Evolutionary conservation across 2,113 vertebrate genomes (phyloP).

Genomic region (Melanotaenia duboulayi): DNA sequence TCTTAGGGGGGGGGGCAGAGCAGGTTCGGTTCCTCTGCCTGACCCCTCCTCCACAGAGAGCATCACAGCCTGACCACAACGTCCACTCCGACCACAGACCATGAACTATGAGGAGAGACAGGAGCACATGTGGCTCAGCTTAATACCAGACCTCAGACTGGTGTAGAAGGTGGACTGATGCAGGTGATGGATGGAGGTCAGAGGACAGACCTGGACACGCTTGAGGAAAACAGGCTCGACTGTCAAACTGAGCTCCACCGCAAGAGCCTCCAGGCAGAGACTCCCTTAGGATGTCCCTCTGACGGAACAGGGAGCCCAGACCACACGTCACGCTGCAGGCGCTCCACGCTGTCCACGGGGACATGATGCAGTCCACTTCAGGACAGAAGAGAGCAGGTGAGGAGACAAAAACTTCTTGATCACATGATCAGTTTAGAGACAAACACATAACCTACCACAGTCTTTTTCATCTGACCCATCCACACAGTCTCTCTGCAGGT

Average conservation of each 20-base stretch:
- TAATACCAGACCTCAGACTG: background rate
- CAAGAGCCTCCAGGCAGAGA: conserved; percentile 82
- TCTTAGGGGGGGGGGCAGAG: conserved; percentile 88
- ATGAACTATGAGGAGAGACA: conserved; percentile 71
- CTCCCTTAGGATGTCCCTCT: conserved; percentile 80
- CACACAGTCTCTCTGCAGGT: conserved; percentile 84
- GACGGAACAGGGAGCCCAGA: conserved; percentile 86
- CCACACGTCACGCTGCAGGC: conserved; percentile 89
- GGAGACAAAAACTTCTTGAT: background rate
- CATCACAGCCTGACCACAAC: conserved; percentile 85
- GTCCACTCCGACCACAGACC: conserved; percentile 89
- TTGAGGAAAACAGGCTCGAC: conserved; percentile 85
- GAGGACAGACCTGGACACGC: conserved; percentile 88
- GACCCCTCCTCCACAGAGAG: conserved; percentile 85
- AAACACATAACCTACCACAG: conserved; percentile 81
- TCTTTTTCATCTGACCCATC: conserved; percentile 87
- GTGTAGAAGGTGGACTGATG: background rate
- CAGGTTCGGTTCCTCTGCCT: conserved; percentile 83
- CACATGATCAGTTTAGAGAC: background rate
- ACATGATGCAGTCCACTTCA: conserved; percentile 87
- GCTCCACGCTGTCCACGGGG: conserved; percentile 88
- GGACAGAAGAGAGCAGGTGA: background rate
- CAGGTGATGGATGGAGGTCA: background rate
- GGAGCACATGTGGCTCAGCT: background rate
- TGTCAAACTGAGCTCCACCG: conserved; percentile 78